Evolutionary conservation across 2,797 vertebrate genomes (phyloP).

Genomic region (Myotis planiceps): DNA sequence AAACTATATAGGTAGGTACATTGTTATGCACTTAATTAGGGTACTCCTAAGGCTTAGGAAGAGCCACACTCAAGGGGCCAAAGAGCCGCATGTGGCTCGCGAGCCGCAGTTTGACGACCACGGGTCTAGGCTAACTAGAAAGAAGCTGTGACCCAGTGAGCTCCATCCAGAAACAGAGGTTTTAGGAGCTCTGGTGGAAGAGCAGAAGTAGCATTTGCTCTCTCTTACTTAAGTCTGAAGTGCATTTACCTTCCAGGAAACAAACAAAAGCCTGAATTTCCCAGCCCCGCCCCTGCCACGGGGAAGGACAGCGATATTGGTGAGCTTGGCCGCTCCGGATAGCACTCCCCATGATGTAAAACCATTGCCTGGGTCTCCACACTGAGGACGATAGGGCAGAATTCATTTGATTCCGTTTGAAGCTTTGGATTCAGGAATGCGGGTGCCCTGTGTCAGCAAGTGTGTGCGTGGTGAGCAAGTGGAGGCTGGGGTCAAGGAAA

Average conservation of each 20-base stretch:
- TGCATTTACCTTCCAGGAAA: not conserved
- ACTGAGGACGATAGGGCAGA: not conserved
- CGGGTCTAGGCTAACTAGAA: not conserved
- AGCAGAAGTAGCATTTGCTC: not conserved
- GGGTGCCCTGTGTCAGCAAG: not conserved
- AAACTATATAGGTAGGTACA: no score
- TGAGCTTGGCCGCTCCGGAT: fast-evolving
- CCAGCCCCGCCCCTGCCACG: fast-evolving
- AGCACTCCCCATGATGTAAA: fast-evolving
- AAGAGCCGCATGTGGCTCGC: no score
- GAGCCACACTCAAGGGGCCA: no score
- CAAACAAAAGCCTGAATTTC: not conserved
- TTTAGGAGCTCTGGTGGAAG: not conserved
- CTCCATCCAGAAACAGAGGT: not conserved
- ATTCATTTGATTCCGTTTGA: not conserved
- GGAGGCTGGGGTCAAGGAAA: not conserved
- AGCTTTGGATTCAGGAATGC: not conserved
- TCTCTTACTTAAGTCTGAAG: not conserved
- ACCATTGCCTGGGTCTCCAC: not conserved
- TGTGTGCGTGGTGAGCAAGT: fast-evolving
- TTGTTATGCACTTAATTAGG: no score
- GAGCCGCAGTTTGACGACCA: no score
- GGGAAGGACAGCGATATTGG: not conserved
- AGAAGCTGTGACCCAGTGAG: not conserved
- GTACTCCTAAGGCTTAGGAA: no score